phyloP scores from a whole-genome alignment of 2,888 invertebrate genomes.

The Drosophila limbata region DNA sequence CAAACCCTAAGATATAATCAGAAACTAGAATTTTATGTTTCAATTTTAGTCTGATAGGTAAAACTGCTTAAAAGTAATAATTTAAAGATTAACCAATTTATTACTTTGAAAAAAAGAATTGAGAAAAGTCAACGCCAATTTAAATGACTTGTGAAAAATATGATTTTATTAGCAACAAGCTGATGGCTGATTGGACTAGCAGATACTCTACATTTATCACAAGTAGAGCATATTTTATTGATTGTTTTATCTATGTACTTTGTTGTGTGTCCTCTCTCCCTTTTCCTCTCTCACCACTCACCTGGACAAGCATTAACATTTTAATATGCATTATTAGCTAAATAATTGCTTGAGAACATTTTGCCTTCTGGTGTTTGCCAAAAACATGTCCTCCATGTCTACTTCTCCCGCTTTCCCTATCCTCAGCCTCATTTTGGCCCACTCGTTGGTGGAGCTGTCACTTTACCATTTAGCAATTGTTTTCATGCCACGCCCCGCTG shows the following conservation, averaged over 20 bases:
- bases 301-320: constrained; percentile 54
- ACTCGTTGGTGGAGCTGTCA: constrained; percentile 35
- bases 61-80: too few relatives aligned
- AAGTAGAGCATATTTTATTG: constrained; percentile 17
- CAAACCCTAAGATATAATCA: not conserved
- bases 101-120: too few relatives aligned
- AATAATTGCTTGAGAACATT: constrained; percentile 69
- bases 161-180: not conserved
- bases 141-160: not conserved
- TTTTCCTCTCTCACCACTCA: not conserved
- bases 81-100: too few relatives aligned
- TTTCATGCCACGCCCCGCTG: constrained; percentile 56
- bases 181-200: not conserved
- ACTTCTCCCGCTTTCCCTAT: not conserved
- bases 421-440: not conserved
- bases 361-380: constrained; percentile 42
- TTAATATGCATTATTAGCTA: constrained; percentile 73
- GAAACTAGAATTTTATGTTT: not conserved
- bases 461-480: constrained; percentile 65
- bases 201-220: constrained; percentile 2
- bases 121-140: not conserved
- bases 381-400: constrained; percentile 3
- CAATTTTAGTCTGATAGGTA: too few relatives aligned
- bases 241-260: constrained; percentile 9
- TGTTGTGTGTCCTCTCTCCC: not conserved